Conservation (phyloP, 1,140 invertebrate species). For the Diachasmimorpha longicaudata region DNA sequence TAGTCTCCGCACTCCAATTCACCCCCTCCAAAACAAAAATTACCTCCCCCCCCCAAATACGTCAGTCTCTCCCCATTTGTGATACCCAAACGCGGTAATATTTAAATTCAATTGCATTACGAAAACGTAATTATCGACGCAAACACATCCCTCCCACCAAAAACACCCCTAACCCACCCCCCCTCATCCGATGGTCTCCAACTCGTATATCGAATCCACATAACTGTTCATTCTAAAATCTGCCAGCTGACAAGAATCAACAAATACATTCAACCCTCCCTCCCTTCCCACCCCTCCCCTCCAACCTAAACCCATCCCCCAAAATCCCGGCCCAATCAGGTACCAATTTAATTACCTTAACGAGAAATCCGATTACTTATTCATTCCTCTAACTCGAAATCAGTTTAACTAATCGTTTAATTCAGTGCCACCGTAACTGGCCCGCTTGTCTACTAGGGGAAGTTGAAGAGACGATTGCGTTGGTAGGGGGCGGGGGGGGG, state of each 20-base stretch:
- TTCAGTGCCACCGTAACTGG: slow-evolving; percentile 45
- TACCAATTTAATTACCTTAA: slow-evolving; percentile 62
- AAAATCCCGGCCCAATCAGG: slow-evolving; percentile 58
- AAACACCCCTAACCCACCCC: not conserved
- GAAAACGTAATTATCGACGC: slow-evolving; percentile 51
- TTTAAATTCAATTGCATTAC: slow-evolving; percentile 56
- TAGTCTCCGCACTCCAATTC: no score
- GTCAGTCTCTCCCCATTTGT: slow-evolving; percentile 36
- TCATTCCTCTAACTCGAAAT: slow-evolving; percentile 63
- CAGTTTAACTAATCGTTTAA: slow-evolving; percentile 64
- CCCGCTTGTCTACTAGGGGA: not conserved
- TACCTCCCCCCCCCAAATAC: slow-evolving; percentile 10
- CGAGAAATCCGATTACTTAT: slow-evolving; percentile 64
- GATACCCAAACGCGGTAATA: slow-evolving; percentile 49
- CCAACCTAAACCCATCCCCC: slow-evolving; percentile 32
- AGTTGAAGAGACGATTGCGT: not conserved
- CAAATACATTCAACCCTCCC: not conserved
- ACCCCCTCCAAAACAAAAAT: not conserved
- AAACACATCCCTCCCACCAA: slow-evolving; percentile 34
- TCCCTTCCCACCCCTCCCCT: not conserved
- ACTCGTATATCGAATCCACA: not conserved
- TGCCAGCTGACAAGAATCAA: not conserved
- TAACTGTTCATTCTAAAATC: not conserved
- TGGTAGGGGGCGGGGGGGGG: not conserved
- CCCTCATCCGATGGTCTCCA: not conserved